Conservation (phyloP, 2,113 vertebrate species). For the Anser brachyrhynchus region DNA sequence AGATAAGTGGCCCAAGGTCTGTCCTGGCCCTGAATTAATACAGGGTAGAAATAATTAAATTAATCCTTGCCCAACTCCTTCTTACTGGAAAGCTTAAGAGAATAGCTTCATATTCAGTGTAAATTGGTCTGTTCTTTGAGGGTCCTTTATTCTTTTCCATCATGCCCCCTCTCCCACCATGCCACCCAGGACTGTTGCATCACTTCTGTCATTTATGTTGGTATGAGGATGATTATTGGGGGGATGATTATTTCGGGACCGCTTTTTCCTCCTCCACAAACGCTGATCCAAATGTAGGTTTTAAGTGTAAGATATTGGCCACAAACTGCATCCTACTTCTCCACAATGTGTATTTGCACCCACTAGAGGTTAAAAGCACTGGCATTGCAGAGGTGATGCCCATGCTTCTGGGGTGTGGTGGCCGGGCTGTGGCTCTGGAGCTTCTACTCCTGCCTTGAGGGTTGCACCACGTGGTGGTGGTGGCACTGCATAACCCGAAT, state of each 20-base stretch:
- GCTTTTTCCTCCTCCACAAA: background rate
- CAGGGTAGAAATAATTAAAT: background rate
- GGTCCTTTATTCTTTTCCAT: background rate
- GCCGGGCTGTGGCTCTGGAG: background rate
- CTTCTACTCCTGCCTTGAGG: background rate
- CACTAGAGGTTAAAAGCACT: background rate
- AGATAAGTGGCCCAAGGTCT: background rate
- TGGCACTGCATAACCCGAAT: background rate
- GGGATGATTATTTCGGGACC: background rate
- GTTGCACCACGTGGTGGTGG: accelerated
- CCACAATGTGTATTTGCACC: accelerated
- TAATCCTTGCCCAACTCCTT: background rate
- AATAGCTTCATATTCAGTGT: background rate
- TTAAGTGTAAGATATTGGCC: background rate
- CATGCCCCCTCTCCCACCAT: background rate
- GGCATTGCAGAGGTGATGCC: background rate
- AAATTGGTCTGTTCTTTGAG: background rate
- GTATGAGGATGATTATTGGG: background rate
- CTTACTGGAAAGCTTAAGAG: background rate
- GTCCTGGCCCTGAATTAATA: background rate
- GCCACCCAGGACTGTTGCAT: background rate
- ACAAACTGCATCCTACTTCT: background rate
- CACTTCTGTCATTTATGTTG: background rate
- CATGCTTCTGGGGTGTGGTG: background rate
- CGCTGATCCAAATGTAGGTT: background rate